Conservation (phyloP, 2,888 invertebrate genomes). For the Epistrophe grossulariae region DNA sequence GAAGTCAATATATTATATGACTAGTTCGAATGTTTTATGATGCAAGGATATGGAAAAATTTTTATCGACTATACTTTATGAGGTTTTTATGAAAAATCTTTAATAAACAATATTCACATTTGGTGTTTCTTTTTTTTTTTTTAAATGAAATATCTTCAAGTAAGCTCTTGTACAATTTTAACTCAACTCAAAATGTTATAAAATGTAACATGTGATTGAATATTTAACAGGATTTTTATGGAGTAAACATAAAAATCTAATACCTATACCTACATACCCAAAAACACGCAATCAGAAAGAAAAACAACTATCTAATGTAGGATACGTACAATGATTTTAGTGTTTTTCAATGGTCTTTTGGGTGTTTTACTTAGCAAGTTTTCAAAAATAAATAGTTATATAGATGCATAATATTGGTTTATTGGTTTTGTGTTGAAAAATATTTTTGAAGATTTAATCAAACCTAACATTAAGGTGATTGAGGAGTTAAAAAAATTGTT, state of each 20-base stretch:
- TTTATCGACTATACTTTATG: slow-evolving; percentile 20
- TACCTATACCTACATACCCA: background rate
- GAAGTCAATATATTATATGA: background rate
- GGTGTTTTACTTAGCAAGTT: background rate
- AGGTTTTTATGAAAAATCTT: slow-evolving; percentile 18
- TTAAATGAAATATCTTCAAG: background rate
- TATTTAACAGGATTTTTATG: background rate
- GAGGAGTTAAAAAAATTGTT: too few relatives aligned
- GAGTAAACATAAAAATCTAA: background rate
- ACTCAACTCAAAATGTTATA: background rate
- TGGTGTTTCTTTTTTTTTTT: background rate
- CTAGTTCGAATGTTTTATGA: slow-evolving; percentile 13
- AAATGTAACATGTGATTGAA: background rate
- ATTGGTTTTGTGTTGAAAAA: too few relatives aligned
- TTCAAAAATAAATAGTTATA: background rate
- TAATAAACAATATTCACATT: slow-evolving; percentile 8
- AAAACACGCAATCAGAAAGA: background rate
- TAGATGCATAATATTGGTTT: too few relatives aligned
- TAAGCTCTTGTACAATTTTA: background rate
- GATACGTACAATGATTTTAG: background rate
- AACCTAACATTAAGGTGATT: too few relatives aligned
- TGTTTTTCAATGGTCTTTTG: background rate
- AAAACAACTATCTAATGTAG: background rate
- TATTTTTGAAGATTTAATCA: too few relatives aligned
- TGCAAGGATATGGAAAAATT: slow-evolving; percentile 16